These are phyloP conservation scores for Halcyon chelicuti DNA, from an alignment of 2,797 vertebrate species.

Conservation along the genomic window DNA sequence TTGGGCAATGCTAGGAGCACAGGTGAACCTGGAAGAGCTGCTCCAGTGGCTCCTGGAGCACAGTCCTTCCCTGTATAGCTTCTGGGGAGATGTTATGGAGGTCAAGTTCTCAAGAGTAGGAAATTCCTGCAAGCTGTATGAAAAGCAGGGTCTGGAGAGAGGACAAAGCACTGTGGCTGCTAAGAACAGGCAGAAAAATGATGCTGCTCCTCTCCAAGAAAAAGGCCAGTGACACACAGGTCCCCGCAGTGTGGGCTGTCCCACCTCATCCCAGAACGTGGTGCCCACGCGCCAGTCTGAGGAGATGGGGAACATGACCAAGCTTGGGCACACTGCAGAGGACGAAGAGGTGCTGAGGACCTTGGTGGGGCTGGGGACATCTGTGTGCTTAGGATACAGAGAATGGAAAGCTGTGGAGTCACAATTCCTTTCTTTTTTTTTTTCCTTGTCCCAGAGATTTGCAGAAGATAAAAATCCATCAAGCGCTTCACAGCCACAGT, in stretches of 20 bases:
- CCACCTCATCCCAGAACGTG: neutral
- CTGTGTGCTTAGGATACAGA: neutral
- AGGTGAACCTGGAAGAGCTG: neutral
- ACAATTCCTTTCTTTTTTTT: neutral
- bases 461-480: neutral
- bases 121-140: neutral
- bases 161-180: neutral
- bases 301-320: accelerated
- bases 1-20: neutral
- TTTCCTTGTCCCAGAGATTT: too few relatives aligned
- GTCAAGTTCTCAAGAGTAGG: neutral
- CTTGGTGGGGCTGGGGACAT: neutral
- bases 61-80: accelerated
- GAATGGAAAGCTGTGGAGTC: neutral
- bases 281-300: neutral
- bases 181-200: neutral
- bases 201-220: neutral
- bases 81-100: neutral
- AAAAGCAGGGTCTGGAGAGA: neutral
- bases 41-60: neutral
- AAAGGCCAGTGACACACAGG: too few relatives aligned
- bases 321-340: neutral
- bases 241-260: neutral
- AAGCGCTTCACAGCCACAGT: neutral
- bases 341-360: neutral